Evolutionary conservation across 2,797 vertebrate species (phyloP).

Genomic region (Austrolebias charrua): DNA sequence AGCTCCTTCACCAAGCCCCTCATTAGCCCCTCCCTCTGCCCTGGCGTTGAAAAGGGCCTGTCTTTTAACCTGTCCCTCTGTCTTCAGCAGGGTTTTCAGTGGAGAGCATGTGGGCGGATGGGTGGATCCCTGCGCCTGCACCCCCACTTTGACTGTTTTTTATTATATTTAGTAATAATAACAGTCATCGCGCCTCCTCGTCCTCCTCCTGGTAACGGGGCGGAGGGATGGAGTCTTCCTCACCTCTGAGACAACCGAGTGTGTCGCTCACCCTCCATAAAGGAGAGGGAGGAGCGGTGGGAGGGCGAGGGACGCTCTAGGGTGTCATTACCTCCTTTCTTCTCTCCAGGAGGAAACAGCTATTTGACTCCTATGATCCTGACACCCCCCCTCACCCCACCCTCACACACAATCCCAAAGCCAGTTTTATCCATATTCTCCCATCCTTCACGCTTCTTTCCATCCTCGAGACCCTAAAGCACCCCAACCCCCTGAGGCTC

Average conservation of each 20-base stretch:
- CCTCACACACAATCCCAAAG: no score
- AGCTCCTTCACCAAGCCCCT: constrained; percentile 75
- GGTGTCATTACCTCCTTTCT: constrained; percentile 82
- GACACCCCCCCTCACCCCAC: no score
- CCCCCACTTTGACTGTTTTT: constrained; percentile 70
- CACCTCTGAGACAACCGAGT: constrained; percentile 67
- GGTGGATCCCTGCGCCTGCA: constrained; percentile 65
- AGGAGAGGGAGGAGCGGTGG: constrained; percentile 74
- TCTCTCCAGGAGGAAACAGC: constrained; percentile 76
- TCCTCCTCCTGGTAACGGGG: constrained; percentile 62
- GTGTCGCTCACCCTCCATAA: constrained; percentile 76
- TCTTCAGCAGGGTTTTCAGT: constrained; percentile 69
- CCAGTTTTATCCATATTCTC: no score
- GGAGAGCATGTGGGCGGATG: constrained; percentile 70
- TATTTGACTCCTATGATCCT: constrained; percentile 73
- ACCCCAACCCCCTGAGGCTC: no score
- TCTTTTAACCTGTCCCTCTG: constrained; percentile 74
- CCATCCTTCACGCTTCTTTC: no score
- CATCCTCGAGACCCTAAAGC: no score
- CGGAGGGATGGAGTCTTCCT: constrained; percentile 70
- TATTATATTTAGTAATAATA: constrained; percentile 85
- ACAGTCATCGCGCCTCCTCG: constrained; percentile 75
- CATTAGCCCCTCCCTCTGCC: constrained; percentile 70
- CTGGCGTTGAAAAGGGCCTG: constrained; percentile 78
- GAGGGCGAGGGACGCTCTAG: constrained; percentile 73